Percentiles rank a stretch among this genome's conserved stretches.
Conservation (phyloP, 2,113 vertebrate species). For the Actenoides hombroni region DNA sequence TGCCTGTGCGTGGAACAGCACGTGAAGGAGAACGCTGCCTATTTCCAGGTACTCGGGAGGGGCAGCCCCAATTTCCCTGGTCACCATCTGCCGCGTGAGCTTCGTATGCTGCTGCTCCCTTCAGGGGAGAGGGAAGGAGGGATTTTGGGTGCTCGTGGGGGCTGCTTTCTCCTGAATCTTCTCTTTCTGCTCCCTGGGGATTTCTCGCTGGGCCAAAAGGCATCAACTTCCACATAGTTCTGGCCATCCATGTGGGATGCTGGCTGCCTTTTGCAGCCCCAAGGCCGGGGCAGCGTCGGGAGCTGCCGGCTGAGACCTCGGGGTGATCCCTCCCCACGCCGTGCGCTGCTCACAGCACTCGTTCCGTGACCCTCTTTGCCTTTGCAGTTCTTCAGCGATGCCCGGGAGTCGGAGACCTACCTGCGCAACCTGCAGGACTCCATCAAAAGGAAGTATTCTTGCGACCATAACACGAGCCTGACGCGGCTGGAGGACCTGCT, state of each 20-base stretch:
- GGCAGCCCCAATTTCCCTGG: not conserved
- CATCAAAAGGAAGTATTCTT: constrained; percentile 95
- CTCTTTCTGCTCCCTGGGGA: not conserved
- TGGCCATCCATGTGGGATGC: fast-evolving
- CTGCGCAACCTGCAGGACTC: constrained; percentile 92
- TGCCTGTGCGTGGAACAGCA: constrained; percentile 95
- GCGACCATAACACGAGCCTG: constrained; percentile 89
- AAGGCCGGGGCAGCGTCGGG: fast-evolving
- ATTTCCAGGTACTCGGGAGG: constrained; percentile 85
- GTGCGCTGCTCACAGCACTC: fast-evolving
- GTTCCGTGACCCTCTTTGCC: not conserved
- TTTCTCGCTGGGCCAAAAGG: not conserved
- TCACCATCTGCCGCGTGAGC: fast-evolving
- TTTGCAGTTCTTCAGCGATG: constrained; percentile 88
- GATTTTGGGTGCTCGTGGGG: not conserved
- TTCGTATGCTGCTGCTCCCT: not conserved
- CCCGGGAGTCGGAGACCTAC: constrained; percentile 88
- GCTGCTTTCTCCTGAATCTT: not conserved
- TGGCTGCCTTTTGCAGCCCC: not conserved
- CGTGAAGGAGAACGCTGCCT: constrained; percentile 89
- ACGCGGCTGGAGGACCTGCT: constrained; percentile 93
- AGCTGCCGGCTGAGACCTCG: not conserved
- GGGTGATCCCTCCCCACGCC: not conserved
- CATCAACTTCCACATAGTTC: fast-evolving
- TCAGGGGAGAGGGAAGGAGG: not conserved